Conservation (phyloP, 2,797 vertebrate species). For the Pteronotus mesoamericanus region DNA sequence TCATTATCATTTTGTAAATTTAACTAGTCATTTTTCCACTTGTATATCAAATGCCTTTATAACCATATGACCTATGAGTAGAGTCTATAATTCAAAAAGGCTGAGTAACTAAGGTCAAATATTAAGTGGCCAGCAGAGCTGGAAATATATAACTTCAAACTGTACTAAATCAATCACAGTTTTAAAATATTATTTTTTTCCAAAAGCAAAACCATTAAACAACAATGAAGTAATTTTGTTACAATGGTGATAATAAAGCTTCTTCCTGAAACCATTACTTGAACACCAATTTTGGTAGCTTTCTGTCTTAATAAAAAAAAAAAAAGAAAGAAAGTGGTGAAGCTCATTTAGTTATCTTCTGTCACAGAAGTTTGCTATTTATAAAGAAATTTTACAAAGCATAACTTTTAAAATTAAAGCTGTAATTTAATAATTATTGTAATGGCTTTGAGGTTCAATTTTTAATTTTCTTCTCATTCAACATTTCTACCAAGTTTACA, state of each 20-base stretch:
- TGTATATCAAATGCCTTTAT: constrained; percentile 43
- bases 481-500: neutral
- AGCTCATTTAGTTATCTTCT: neutral
- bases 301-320: neutral
- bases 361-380: neutral
- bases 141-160: neutral
- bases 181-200: neutral
- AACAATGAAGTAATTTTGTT: neutral
- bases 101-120: constrained; percentile 34
- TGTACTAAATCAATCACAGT: neutral
- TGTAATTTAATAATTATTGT: neutral
- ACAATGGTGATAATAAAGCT: neutral
- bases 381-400: neutral
- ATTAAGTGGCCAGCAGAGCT: neutral
- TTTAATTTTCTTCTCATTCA: neutral
- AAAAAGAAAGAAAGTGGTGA: neutral
- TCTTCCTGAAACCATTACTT: constrained; percentile 28
- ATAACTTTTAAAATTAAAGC: neutral
- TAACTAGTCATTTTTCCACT: constrained; percentile 35
- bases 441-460: neutral
- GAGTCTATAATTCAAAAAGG: neutral
- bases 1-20: constrained; percentile 65
- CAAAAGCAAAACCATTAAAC: constrained; percentile 11
- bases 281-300: neutral
- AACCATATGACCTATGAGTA: constrained; percentile 25